Evolutionary conservation across 1,140 invertebrate genomes (phyloP).

Genomic region (Chelonus insularis): DNA sequence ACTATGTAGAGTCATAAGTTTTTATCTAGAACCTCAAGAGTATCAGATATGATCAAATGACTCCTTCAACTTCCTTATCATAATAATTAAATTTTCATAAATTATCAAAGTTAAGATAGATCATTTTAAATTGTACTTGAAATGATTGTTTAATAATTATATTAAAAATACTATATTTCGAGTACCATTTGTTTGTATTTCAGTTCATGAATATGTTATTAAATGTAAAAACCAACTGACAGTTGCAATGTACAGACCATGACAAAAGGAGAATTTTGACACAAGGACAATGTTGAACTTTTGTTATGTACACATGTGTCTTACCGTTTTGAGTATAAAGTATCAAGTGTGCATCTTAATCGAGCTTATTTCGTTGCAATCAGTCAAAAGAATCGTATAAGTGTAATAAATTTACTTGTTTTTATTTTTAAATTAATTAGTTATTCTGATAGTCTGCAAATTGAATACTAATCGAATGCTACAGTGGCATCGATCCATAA

Average conservation of each 20-base stretch:
- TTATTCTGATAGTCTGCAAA: background rate
- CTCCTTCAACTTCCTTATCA: too few relatives aligned
- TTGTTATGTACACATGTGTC: background rate
- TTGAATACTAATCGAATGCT: too few relatives aligned
- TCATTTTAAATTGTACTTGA: too few relatives aligned
- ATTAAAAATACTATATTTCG: too few relatives aligned
- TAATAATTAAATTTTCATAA: too few relatives aligned
- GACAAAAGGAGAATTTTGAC: conserved; percentile 16
- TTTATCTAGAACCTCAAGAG: too few relatives aligned
- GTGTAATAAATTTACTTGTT: background rate
- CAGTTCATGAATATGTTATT: background rate
- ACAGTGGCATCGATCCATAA: too few relatives aligned
- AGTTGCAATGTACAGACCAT: background rate
- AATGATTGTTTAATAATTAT: too few relatives aligned
- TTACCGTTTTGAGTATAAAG: conserved; percentile 3
- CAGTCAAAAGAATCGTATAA: background rate
- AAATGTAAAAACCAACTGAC: conserved; percentile 8
- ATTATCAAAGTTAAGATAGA: too few relatives aligned
- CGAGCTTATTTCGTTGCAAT: background rate
- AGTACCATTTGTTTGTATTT: too few relatives aligned
- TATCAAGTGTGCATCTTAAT: conserved; percentile 8
- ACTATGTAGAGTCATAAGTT: too few relatives aligned
- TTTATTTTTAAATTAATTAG: background rate
- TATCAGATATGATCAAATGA: too few relatives aligned
- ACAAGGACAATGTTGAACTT: conserved; percentile 8